These are phyloP conservation scores for Amphipoea lucens DNA, from an alignment of 2,888 invertebrate species.

Conservation along the genomic window DNA sequence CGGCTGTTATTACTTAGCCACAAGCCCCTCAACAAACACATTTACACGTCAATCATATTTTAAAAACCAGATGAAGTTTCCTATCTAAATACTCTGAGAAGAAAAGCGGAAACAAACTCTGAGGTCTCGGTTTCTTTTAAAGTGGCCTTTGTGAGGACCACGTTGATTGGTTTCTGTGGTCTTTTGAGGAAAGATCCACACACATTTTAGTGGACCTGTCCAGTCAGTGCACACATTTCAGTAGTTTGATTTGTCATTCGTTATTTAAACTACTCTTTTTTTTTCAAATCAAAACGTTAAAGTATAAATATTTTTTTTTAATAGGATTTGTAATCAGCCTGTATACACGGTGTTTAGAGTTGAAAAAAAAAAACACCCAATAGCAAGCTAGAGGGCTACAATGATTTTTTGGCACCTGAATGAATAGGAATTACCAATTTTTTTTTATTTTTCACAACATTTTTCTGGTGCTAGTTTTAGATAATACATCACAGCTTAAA, in stretches of 20 bases:
- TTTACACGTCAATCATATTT: background rate
- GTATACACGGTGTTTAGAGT: too few species aligned
- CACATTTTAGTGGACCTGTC: background rate
- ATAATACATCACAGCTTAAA: slow-evolving; percentile 6
- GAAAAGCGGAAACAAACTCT: background rate
- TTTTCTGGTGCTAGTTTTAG: background rate
- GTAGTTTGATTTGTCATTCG: background rate
- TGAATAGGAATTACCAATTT: background rate
- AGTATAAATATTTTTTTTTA: too few species aligned
- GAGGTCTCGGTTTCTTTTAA: background rate
- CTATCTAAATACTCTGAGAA: background rate
- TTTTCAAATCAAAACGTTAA: background rate
- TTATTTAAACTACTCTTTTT: background rate
- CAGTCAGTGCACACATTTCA: background rate
- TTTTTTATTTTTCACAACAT: background rate
- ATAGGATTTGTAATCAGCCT: too few species aligned
- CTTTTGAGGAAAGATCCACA: background rate
- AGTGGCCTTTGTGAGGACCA: background rate
- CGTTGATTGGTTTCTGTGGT: background rate
- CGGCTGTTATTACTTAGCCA: too few species aligned
- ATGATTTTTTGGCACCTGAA: background rate
- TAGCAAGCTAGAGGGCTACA: too few species aligned
- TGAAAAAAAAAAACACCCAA: background rate
- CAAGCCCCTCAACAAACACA: too few species aligned
- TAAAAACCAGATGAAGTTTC: background rate